phyloP scores from a whole-genome alignment of 2,797 vertebrate species.

The Sibirionetta formosa region DNA sequence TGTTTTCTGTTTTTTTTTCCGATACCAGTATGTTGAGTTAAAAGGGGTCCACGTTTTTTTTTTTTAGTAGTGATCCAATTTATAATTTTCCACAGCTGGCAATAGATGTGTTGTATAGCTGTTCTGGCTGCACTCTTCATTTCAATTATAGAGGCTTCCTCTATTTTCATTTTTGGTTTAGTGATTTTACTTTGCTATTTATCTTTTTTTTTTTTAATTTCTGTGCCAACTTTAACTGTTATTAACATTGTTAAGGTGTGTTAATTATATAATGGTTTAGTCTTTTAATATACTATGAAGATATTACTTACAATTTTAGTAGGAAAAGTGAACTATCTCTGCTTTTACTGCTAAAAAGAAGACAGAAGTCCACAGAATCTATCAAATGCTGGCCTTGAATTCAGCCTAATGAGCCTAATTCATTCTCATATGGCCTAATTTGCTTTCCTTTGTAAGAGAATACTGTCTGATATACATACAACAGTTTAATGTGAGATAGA shows the following conservation, averaged over 20 bases:
- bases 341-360: constrained; percentile 15
- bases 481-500: not conserved
- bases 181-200: constrained; percentile 30
- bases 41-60: constrained; percentile 64
- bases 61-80: constrained; percentile 68
- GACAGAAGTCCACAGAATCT: not conserved
- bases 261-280: constrained; percentile 5
- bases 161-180: constrained; percentile 17
- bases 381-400: not conserved
- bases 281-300: not conserved
- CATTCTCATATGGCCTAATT: not conserved
- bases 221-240: constrained; percentile 27
- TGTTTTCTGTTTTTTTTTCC: constrained; percentile 25
- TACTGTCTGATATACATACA: not conserved
- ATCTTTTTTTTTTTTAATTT: not conserved
- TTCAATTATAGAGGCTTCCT: not conserved
- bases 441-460: not conserved
- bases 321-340: not conserved
- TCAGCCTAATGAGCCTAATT: not conserved
- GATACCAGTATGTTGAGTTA: constrained; percentile 7
- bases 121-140: constrained; percentile 40
- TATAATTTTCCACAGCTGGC: constrained; percentile 69
- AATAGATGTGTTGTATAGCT: constrained; percentile 51
- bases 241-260: not conserved
- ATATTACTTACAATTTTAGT: constrained; percentile 34